A percentile compares a stretch with the other conserved stretches of the same genome.
These are phyloP conservation scores for Andricus curvator DNA, from an alignment of 2,888 invertebrate genomes.

Conservation along the genomic window DNA sequence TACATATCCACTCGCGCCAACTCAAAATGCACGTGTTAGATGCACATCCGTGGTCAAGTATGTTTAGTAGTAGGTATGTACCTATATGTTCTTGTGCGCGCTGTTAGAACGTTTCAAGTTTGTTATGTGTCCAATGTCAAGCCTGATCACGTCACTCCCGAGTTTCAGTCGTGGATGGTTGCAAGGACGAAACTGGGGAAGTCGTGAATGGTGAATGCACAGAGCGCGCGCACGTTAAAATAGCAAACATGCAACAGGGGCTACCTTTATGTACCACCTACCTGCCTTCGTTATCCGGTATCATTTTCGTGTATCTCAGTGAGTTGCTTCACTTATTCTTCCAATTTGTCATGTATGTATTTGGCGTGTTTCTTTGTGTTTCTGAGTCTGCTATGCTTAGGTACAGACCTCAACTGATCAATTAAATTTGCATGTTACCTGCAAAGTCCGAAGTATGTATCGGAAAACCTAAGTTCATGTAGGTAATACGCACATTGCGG, in stretches of 20 bases:
- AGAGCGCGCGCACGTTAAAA: neutral
- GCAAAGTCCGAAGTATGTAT: no score
- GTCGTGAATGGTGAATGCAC: conserved; percentile 3
- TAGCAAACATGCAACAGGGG: conserved; percentile 25
- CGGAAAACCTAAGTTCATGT: no score
- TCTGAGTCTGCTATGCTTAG: no score
- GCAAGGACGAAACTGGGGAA: conserved; percentile 22
- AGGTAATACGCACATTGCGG: no score
- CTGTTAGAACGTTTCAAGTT: conserved; percentile 62
- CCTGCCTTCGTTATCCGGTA: no score
- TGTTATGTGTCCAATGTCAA: conserved; percentile 70
- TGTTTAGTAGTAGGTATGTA: neutral
- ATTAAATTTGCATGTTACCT: no score
- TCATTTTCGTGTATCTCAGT: no score
- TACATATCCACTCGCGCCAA: neutral
- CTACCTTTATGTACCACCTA: neutral
- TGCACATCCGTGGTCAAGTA: neutral
- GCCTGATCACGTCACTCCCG: conserved; percentile 62
- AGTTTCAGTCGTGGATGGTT: conserved; percentile 24
- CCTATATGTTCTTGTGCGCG: neutral
- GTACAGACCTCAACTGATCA: no score
- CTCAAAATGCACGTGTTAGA: conserved; percentile 12
- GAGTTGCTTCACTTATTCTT: no score
- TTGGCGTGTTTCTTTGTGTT: no score
- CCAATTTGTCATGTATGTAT: no score